phyloP scores from a whole-genome alignment of 2,797 vertebrate species.

The Antrozous pallidus region DNA sequence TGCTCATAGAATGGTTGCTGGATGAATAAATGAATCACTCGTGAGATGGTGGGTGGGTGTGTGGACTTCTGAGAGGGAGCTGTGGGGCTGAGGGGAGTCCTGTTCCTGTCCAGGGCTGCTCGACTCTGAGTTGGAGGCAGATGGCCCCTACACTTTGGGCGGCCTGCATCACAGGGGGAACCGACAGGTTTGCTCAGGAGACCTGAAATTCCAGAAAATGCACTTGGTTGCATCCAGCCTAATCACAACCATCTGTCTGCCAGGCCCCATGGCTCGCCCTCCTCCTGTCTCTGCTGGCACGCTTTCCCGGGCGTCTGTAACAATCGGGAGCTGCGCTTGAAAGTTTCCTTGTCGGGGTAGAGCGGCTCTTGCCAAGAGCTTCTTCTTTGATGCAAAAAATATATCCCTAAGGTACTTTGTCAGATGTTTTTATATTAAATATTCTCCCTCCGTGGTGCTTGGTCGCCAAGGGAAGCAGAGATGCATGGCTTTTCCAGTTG shows the following conservation, averaged over 20 bases:
- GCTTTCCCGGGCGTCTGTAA: slow-evolving; percentile 35
- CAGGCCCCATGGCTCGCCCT: slow-evolving; percentile 46
- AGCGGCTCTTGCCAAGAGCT: slow-evolving; percentile 77
- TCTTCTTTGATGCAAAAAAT: slow-evolving; percentile 82
- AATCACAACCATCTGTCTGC: slow-evolving; percentile 75
- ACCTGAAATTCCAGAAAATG: slow-evolving; percentile 41
- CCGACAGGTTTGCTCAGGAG: slow-evolving; percentile 30
- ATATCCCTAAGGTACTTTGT: slow-evolving; percentile 83
- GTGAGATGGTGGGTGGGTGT: background rate
- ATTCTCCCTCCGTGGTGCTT: slow-evolving; percentile 70
- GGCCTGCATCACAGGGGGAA: background rate
- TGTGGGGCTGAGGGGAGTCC: background rate
- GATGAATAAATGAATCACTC: background rate
- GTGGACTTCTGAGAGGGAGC: background rate
- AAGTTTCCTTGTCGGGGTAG: slow-evolving; percentile 64
- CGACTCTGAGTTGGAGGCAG: background rate
- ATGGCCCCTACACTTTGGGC: accelerated
- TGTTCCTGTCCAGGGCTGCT: background rate
- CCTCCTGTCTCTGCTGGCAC: slow-evolving; percentile 68
- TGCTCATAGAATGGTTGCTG: background rate
- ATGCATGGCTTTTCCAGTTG: slow-evolving; percentile 74
- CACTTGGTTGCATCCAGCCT: slow-evolving; percentile 51
- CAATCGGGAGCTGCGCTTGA: slow-evolving; percentile 64
- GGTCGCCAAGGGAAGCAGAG: slow-evolving; percentile 76
- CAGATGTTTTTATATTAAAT: slow-evolving; percentile 83